Evolutionary conservation across 2,888 invertebrate genomes (phyloP).

Genomic region (Drosophila merina): DNA sequence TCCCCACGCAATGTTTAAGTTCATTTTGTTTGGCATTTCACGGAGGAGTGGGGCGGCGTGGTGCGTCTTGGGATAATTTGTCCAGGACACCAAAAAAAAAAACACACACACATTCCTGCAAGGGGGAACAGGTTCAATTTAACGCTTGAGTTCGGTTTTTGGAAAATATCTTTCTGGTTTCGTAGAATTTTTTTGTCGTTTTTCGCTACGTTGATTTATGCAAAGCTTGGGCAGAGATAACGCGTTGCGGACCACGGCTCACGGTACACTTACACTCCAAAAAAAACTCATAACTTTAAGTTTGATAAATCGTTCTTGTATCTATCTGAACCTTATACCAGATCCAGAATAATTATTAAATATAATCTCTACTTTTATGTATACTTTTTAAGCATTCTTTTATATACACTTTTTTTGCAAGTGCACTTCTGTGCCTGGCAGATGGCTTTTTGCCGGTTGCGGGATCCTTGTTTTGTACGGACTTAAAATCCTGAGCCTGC

Average conservation of each 20-base stretch:
- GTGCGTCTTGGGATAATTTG: constrained; percentile 64
- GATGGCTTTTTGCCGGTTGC: constrained; percentile 17
- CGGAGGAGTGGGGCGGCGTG: constrained; percentile 14
- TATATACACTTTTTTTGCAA: not conserved
- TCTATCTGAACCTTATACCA: not conserved
- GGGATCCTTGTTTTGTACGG: constrained; percentile 2
- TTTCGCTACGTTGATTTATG: constrained; percentile 67
- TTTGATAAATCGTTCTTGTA: not conserved
- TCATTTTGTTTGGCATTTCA: constrained; percentile 65
- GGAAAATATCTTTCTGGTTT: constrained; percentile 35
- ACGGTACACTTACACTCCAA: constrained; percentile 14
- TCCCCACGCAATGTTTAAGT: constrained; percentile 45
- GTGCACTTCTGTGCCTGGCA: constrained; percentile 29
- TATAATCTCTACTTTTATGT: too few species aligned
- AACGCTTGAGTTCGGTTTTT: constrained; percentile 71
- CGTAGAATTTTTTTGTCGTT: constrained; percentile 22
- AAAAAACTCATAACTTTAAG: not conserved
- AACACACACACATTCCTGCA: not conserved
- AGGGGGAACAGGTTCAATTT: constrained; percentile 59
- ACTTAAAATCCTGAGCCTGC: constrained; percentile 41
- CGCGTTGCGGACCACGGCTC: constrained; percentile 59
- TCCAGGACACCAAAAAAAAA: constrained; percentile 33
- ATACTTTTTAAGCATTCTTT: too few species aligned
- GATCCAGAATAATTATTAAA: too few species aligned
- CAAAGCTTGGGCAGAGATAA: constrained; percentile 69